Conservation (phyloP, 1,140 invertebrate species). For the Dendrolimus kikuchii region DNA sequence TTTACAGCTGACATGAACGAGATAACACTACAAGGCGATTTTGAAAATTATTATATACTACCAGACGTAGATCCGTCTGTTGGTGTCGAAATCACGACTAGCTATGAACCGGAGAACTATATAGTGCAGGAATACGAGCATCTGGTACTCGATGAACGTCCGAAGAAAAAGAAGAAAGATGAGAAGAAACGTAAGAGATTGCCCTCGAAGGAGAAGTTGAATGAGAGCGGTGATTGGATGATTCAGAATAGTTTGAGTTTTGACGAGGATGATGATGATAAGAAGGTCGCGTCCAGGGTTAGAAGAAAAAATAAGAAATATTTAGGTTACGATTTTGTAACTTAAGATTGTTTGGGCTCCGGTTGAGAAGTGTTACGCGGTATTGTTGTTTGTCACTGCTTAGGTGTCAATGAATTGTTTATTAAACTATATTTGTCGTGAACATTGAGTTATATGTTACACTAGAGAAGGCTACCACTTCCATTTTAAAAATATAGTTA, state of each 20-base stretch:
- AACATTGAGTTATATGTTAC: no score
- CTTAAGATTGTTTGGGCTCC: conserved; percentile 21
- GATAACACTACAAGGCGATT: conserved; percentile 50
- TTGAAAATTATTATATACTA: conserved; percentile 59
- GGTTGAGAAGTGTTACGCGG: neutral
- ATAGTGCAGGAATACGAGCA: conserved; percentile 55
- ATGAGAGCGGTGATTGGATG: conserved; percentile 48
- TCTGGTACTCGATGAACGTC: conserved; percentile 45
- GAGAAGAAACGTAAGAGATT: conserved; percentile 37
- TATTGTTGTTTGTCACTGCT: neutral
- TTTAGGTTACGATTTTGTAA: conserved; percentile 57
- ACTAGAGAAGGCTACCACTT: no score
- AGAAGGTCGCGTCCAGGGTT: conserved; percentile 40
- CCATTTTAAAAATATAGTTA: no score
- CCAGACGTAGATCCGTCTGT: conserved; percentile 55
- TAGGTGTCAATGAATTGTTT: no score
- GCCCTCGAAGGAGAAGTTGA: conserved; percentile 9
- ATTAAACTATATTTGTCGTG: no score
- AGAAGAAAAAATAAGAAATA: conserved; percentile 66
- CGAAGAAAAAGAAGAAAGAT: conserved; percentile 37
- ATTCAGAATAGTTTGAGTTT: conserved; percentile 42
- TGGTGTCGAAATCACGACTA: conserved; percentile 53
- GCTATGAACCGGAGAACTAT: conserved; percentile 53
- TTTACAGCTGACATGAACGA: conserved; percentile 61
- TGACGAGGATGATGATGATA: conserved; percentile 52